Evolutionary conservation across 2,888 invertebrate species (phyloP).

Genomic region (Metalampra italica): DNA sequence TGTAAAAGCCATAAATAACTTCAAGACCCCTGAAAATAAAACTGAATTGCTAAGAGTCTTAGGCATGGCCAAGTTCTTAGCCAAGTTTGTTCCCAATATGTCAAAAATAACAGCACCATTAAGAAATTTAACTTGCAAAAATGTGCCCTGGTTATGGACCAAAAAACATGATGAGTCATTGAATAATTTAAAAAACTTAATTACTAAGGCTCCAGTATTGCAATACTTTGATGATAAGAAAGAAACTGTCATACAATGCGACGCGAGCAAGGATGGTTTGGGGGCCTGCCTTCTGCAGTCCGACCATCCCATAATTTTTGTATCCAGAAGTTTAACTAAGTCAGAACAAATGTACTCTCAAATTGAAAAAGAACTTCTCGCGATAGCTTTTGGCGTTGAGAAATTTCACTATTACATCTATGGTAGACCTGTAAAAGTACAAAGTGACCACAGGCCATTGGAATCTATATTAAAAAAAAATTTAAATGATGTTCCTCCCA

Average conservation of each 20-base stretch:
- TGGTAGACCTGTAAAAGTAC: constrained; percentile 15
- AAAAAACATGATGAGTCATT: not conserved
- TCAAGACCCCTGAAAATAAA: not conserved
- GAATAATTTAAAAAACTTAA: not conserved
- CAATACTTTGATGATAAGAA: constrained; percentile 1
- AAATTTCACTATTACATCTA: constrained; percentile 21
- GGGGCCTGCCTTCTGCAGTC: constrained; percentile 13
- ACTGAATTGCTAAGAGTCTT: constrained; percentile 22
- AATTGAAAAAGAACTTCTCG: constrained; percentile 22
- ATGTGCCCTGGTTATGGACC: constrained; percentile 3
- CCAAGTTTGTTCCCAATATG: constrained; percentile 19
- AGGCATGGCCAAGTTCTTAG: constrained; percentile 27
- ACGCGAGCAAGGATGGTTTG: constrained; percentile 20
- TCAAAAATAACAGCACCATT: constrained; percentile 1
- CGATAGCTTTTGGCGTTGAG: constrained; percentile 12
- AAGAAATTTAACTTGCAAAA: constrained; percentile 1
- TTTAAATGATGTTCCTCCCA: constrained; percentile 13
- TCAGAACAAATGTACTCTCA: constrained; percentile 22
- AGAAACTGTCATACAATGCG: constrained; percentile 3
- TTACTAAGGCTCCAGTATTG: constrained; percentile 2
- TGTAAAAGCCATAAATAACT: constrained; percentile 5
- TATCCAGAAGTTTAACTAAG: constrained; percentile 24
- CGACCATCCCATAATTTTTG: constrained; percentile 20
- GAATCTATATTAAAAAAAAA: constrained; percentile 20
- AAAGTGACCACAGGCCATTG: constrained; percentile 20